Conservation (phyloP, 2,797 vertebrate genomes). For the Chromobotia macracanthus region DNA sequence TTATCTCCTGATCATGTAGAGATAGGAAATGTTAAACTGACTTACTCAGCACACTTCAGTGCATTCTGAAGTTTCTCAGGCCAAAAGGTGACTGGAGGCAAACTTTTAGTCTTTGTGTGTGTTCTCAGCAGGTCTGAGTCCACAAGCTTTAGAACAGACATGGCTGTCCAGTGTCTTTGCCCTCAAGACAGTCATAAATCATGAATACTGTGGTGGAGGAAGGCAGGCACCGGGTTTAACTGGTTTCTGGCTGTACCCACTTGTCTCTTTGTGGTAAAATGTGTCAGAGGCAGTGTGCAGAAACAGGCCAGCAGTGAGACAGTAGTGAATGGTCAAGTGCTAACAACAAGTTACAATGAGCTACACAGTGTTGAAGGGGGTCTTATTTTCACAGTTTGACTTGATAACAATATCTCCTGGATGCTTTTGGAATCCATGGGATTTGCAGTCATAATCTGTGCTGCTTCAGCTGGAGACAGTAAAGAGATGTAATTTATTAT, state of each 20-base stretch:
- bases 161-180: conserved; percentile 29
- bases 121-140: conserved; percentile 7
- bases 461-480: neutral
- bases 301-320: conserved; percentile 7
- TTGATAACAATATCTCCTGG: neutral
- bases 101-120: conserved; percentile 32
- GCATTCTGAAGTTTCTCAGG: conserved; percentile 20
- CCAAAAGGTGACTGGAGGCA: neutral
- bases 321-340: conserved; percentile 2
- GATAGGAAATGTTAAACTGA: neutral
- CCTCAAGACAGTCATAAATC: conserved; percentile 44
- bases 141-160: conserved; percentile 27
- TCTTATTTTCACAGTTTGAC: neutral
- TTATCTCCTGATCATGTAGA: neutral
- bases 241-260: conserved; percentile 12
- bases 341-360: neutral
- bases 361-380: neutral
- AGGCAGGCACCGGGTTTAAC: conserved; percentile 8
- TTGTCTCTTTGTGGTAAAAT: conserved; percentile 36
- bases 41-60: conserved; percentile 7
- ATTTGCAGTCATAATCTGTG: neutral
- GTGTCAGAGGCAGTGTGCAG: conserved; percentile 9
- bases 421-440: neutral
- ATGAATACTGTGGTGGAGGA: conserved; percentile 36
- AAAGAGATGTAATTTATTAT: neutral